These are phyloP conservation scores for Mirza zaza DNA, from an alignment of 2,113 vertebrate species.

Conservation along the genomic window DNA sequence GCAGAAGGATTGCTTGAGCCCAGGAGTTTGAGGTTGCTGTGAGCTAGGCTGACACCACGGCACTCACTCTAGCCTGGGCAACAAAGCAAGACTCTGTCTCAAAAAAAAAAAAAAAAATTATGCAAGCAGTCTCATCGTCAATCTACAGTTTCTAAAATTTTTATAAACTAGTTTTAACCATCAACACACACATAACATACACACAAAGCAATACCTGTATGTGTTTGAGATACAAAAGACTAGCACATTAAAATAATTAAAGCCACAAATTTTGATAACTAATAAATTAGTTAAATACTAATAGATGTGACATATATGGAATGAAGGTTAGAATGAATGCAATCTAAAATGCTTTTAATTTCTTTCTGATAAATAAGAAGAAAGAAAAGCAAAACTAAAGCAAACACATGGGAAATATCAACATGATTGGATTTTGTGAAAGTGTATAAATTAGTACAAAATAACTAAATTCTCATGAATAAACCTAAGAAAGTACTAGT, in stretches of 20 bases:
- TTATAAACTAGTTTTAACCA: neutral
- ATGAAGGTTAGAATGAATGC: neutral
- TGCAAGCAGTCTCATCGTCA: neutral
- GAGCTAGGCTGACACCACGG: too few species aligned
- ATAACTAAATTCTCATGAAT: neutral
- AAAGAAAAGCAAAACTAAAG: neutral
- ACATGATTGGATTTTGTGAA: constrained; percentile 2
- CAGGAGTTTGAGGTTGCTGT: too few species aligned
- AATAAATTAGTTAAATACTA: constrained; percentile 7
- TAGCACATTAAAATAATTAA: neutral
- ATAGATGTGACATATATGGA: neutral
- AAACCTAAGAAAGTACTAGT: neutral
- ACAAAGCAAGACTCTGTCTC: too few species aligned
- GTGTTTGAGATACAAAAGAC: neutral
- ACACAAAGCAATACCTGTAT: neutral
- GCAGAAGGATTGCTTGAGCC: too few species aligned
- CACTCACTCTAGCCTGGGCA: too few species aligned
- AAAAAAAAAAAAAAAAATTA: neutral
- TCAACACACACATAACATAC: neutral
- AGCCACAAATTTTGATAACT: neutral
- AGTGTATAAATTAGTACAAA: neutral
- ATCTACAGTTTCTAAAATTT: neutral
- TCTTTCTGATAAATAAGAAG: neutral
- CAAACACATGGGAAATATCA: neutral
- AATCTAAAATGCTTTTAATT: neutral